Percentiles rank a stretch among this genome's conserved stretches.
phyloP scores from a whole-genome alignment of 2,888 invertebrate species.

The Heliothis peltigera region DNA sequence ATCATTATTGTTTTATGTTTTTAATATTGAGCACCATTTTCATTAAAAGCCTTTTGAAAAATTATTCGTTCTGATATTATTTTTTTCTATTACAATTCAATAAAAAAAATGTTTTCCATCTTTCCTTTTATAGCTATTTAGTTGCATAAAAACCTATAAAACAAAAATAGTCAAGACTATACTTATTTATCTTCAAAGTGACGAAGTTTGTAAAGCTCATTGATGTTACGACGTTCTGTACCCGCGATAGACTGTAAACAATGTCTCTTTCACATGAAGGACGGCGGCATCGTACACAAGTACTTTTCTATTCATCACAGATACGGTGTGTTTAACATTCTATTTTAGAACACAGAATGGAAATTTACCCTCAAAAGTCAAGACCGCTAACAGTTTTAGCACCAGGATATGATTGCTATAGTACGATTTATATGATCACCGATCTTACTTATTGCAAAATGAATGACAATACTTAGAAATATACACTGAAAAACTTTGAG shows the following conservation, averaged over 20 bases:
- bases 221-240: constrained; percentile 45
- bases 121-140: too few species aligned
- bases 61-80: not conserved
- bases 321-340: constrained; percentile 13
- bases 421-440: not conserved
- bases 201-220: constrained; percentile 48
- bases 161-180: not conserved
- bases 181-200: constrained; percentile 13
- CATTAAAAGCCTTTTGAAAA: not conserved
- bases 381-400: not conserved
- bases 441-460: not conserved
- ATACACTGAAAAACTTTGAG: not conserved
- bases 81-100: not conserved
- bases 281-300: constrained; percentile 24
- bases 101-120: too few species aligned
- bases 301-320: constrained; percentile 25
- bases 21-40: not conserved
- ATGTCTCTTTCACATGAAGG: constrained; percentile 53
- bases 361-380: not conserved
- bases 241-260: constrained; percentile 46
- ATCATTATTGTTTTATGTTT: not conserved
- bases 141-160: too few species aligned
- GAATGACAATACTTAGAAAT: not conserved
- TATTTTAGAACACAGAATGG: constrained; percentile 2
- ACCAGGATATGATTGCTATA: not conserved